Percentiles rank a stretch among this genome's conserved stretches.
These are phyloP conservation scores for Coregonus suidteri DNA, from an alignment of 2,797 vertebrate genomes.

Conservation along the genomic window DNA sequence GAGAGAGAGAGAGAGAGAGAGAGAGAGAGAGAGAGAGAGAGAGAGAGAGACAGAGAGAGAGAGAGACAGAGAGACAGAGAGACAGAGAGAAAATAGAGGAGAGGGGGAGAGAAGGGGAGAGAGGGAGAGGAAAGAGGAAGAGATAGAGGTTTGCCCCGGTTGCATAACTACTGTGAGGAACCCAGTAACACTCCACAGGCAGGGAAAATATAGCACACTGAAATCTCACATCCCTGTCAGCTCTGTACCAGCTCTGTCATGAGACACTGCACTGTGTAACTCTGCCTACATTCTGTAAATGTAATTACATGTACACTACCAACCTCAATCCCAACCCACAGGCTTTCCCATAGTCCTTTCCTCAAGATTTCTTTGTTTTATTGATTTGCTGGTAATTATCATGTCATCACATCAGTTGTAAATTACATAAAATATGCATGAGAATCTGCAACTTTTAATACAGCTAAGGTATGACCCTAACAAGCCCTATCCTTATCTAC, in stretches of 20 bases:
- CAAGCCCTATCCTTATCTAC: no score
- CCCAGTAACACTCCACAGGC: not conserved
- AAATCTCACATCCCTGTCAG: not conserved
- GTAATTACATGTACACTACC: no score
- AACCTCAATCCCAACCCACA: no score
- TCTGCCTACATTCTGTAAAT: not conserved
- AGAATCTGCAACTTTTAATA: not conserved
- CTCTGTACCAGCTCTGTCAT: not conserved
- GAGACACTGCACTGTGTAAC: not conserved
- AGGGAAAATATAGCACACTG: not conserved
- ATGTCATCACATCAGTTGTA: not conserved
- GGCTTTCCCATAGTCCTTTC: not conserved
- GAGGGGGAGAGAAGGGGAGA: no score
- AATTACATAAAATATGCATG: not conserved
- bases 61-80: no score
- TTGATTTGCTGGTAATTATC: not conserved
- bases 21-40: not conserved
- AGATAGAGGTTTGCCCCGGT: no score
- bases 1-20: not conserved
- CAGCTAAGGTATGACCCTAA: no score
- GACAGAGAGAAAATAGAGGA: no score
- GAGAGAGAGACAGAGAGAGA: not conserved
- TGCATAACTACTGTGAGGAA: not conserved
- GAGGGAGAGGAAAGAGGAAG: no score
- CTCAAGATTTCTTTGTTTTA: not conserved